Evolutionary conservation across 2,888 invertebrate genomes (phyloP), one percentile per base, ranked within the genome.

Genomic region (Noctua comes): DNA sequence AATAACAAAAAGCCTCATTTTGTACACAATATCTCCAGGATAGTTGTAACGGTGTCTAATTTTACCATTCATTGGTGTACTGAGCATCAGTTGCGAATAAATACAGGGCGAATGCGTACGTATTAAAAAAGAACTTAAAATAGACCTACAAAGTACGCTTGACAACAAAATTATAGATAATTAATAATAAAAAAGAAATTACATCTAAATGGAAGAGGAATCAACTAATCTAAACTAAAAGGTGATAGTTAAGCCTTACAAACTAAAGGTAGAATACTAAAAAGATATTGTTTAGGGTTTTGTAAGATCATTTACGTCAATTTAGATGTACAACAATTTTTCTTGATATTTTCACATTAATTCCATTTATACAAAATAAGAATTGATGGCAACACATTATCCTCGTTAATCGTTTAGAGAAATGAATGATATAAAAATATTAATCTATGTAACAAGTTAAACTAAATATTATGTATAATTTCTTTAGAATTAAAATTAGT

Each of bases 121-220:
- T 90, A 90, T 90, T 88, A 90, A 87, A 90, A 81, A 36, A 89
- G 89, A 91, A 91, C 90, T 87, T 90, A 91, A 86, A 88, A 87
- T 90, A 90, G 83, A 88, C 90, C 90, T 92, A 93, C 90, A 86
- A 83, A 90, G 88, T 91, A 92, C 93, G 94, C 91, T 91, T 90
- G 91, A 94, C 94, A 94, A 94, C 95, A 93, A 94, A 93, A 93
- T 90, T 91, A 92, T 91, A 92, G 91, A 91, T 92, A 88, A 93
- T 92, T 93, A 92, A 93, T 93, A 90, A 92, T 92, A 93, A 94
- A 95, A 95, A 96, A 95, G 95, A 95, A 96, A 94, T 92, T 92
- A 92, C 89, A 92, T 74, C 91, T 96, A 94, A 94, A 94, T 96
- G 96, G 96, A 96, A 97, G 96, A 96, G 92, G 92, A 93, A 93